Evolutionary conservation across 2,888 invertebrate genomes (phyloP), one percentile per base, ranked within the genome.

Genomic region (Spatulosminthurus flaviceps): DNA sequence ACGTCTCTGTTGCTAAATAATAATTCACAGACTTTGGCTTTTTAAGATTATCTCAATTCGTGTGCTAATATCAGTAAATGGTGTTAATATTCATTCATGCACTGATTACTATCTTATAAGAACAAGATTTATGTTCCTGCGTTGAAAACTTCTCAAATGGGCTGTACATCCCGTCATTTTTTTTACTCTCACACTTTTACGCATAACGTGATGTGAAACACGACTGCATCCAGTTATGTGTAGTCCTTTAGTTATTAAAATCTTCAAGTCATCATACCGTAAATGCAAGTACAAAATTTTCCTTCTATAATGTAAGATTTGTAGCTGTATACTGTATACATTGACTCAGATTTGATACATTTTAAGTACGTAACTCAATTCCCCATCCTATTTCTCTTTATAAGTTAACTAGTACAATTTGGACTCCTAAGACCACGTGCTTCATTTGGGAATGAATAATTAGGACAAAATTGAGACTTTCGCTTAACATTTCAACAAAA

Each of bases 1-100:
- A 34, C 34, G 34, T 34, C 34, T 34, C 34, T 34, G 5, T 34
- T 34, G 34, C 34, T 34, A 34, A 34, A 34, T 34, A 34, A 34
- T 34, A 34, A 34, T 34, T 34, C 34, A 34, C 34, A 34, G 34
- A 34, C 34, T 51, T 19, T 51, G 51, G 16, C 51, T 51, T 51
- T n/a, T 51, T 51, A 51, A 51, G 5, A 67, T 67, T 29, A 67
- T 26, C 67, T 67, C 28, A 67, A 24, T 4, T 5, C 28, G 26
- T 67, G 67, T 28, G 28, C 16, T 67, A 67, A 67, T 67, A 67
- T 28, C 67, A 67, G 67, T 67, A 51, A 67, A 67, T 67, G 67
- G 67, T 67, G 67, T 67, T 67, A 67, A 67, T 67, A 28, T 67
- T 9, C 67, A 67, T 67, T 67, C 67, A 67, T 67, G 67, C 67